Evolutionary conservation across 2,113 vertebrate species (phyloP).

Genomic region (Setophaga coronata): DNA sequence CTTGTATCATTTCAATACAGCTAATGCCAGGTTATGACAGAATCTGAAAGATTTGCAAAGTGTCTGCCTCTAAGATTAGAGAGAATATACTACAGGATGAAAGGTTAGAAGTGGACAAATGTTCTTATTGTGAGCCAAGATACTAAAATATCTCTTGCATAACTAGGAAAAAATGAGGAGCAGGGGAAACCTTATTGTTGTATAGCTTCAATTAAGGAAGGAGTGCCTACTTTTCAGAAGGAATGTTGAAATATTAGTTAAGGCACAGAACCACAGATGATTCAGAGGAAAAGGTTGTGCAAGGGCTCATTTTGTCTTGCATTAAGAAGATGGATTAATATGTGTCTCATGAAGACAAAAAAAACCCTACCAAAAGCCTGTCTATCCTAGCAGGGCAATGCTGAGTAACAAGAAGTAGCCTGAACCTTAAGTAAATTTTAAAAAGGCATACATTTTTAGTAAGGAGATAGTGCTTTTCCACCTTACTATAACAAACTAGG

Average conservation of each 20-base stretch:
- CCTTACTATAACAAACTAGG: background rate
- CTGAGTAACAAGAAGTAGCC: background rate
- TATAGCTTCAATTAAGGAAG: background rate
- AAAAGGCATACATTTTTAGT: background rate
- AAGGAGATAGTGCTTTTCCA: background rate
- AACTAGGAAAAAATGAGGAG: background rate
- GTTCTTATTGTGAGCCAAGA: background rate
- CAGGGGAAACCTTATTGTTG: background rate
- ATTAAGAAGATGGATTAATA: background rate
- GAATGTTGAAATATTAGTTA: background rate
- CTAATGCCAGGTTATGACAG: background rate
- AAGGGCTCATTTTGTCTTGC: background rate
- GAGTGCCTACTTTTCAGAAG: background rate
- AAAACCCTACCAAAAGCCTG: background rate
- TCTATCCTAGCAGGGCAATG: background rate
- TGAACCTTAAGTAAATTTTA: background rate
- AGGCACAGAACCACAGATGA: background rate
- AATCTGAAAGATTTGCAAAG: background rate
- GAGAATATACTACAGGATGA: background rate
- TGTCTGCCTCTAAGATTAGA: background rate
- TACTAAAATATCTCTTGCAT: background rate
- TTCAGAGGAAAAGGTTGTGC: background rate
- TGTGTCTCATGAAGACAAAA: background rate
- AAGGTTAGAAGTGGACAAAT: background rate
- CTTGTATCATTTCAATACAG: background rate